Base-by-base conservation (phyloP, 2,797 vertebrate genomes). In the Cossypha caffra region DNA sequence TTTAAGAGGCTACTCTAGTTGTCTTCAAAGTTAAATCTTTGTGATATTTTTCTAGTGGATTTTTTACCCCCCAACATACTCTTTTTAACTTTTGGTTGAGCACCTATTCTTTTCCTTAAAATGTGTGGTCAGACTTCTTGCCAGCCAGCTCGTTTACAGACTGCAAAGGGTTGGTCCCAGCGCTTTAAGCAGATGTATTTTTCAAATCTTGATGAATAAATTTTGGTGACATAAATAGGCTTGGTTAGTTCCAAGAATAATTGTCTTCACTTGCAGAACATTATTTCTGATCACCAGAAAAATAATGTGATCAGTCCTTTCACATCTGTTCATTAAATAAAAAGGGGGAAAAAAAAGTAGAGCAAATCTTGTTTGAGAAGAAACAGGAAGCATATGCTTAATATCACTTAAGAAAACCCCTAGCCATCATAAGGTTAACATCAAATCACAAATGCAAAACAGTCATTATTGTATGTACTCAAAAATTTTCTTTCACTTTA, bases 321-420 rank as follows among this genome's bases (percentile, higher is more conserved):
- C 89, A 95, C 94, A 96, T 97, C 95, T 97, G 93, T 88, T 96
- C 75, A 85, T 95, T 93, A 95, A 95, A 94, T 66, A 57, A 74
- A 91, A 90, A 43, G 45, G 33, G 1, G 0, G 1, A 18, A 2
- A 25, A 59, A 88, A 90, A 81, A 83, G 77, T 59, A 59, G 47
- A 59, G 88, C 54, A 61, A 86, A 89, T 95, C 90, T 87, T 94
- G 88, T 94, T 97, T 96, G 92, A 96, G 96, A 97, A 93, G 95
- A 90, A 97, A 92, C 94, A 95, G 89, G 87, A 95, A 96, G 90
- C 95, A 97, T 88, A 95, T 96, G 89, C 88, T 96, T 89, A 96
- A 92, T 91, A 96, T 95, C 80, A 90, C 85, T 90, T 83, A 37
- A 86, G 88, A 87, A 93, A 92, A 94, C 15, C 2, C 10, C 31